Evolutionary conservation across 2,113 vertebrate species (phyloP).

Genomic region (Centropus bengalensis): DNA sequence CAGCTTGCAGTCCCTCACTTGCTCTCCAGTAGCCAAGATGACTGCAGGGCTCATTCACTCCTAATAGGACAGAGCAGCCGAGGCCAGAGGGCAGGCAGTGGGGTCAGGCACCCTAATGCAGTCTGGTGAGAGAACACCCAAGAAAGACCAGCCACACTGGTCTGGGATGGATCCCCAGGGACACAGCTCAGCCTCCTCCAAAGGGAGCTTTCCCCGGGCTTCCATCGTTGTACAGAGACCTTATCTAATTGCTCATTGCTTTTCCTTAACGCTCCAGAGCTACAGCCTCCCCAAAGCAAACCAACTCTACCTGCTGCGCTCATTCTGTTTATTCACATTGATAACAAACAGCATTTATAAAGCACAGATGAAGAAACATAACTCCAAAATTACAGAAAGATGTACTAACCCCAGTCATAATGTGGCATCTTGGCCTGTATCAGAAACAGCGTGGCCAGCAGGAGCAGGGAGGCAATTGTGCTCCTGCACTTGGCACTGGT

Average conservation of each 20-base stretch:
- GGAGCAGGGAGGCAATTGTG: too few species aligned
- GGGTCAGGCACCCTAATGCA: background rate
- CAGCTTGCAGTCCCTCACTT: background rate
- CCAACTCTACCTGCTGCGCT: background rate
- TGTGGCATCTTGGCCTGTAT: too few species aligned
- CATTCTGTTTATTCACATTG: background rate
- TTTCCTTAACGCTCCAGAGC: background rate
- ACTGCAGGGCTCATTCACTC: background rate
- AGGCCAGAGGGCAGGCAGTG: too few species aligned
- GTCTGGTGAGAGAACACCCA: background rate
- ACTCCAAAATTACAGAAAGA: background rate
- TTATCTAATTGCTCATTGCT: background rate
- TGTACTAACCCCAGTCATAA: background rate
- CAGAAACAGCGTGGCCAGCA: too few species aligned
- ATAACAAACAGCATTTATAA: background rate
- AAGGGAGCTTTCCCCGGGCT: background rate
- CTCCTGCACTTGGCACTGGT: too few species aligned
- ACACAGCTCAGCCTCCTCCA: background rate
- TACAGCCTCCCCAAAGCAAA: background rate
- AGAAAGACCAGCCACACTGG: background rate
- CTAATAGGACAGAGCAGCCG: background rate
- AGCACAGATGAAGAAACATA: background rate
- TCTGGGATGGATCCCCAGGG: rapidly evolving
- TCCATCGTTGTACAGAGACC: background rate
- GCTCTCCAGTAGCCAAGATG: background rate